Evolutionary conservation across 2,797 vertebrate species (phyloP).

Genomic region (Atherinosoma microstoma): DNA sequence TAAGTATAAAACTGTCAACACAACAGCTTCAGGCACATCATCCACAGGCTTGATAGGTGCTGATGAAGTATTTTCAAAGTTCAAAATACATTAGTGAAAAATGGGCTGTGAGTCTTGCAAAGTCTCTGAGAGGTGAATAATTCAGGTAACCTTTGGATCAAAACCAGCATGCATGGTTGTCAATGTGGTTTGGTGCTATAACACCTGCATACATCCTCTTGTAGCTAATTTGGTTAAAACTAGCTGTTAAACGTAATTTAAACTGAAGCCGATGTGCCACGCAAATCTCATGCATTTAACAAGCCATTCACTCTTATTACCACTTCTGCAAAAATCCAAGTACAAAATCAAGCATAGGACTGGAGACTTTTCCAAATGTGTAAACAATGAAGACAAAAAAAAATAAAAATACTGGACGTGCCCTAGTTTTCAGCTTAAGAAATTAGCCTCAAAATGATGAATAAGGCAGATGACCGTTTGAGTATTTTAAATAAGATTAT

Average conservation of each 20-base stretch:
- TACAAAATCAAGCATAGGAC: conserved; percentile 1
- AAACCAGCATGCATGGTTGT: not conserved
- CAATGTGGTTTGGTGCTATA: not conserved
- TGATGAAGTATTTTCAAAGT: conserved; percentile 11
- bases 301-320: conserved; percentile 39
- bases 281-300: conserved; percentile 45
- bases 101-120: not conserved
- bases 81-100: not conserved
- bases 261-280: not conserved
- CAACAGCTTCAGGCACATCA: conserved; percentile 4
- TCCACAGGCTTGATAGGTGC: conserved; percentile 4
- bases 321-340: conserved; percentile 1
- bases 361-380: conserved; percentile 20
- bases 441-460: conserved; percentile 63
- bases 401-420: conserved; percentile 11
- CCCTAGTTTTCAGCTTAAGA: not conserved
- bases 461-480: conserved; percentile 76
- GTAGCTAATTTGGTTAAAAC: not conserved
- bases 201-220: not conserved
- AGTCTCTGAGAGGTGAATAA: not conserved
- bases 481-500: not conserved
- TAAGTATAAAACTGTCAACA: conserved; percentile 3
- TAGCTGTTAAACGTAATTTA: conserved; percentile 8
- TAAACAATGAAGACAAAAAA: conserved; percentile 29
- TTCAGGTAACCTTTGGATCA: not conserved